Conservation (phyloP, 2,113 vertebrate species). For the Pleuronectes platessa region DNA sequence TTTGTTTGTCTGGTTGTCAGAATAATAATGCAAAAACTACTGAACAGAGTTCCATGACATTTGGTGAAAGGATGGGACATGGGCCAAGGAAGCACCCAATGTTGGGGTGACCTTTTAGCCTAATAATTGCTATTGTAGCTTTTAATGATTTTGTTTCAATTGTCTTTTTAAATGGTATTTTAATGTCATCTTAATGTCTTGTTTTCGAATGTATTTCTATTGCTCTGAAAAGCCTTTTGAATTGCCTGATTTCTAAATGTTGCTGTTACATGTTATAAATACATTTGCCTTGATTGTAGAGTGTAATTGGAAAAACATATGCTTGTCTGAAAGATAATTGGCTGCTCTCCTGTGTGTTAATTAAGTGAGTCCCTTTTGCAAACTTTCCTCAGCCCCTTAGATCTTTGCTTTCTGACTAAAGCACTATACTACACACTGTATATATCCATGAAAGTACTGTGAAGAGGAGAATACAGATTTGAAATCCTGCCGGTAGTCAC, state of each 20-base stretch:
- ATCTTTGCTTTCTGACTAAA: neutral
- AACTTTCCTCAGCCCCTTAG: neutral
- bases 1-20: too few relatives aligned
- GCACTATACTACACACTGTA: neutral
- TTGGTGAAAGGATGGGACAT: too few relatives aligned
- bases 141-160: neutral
- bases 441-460: neutral
- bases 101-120: neutral
- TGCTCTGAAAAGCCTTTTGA: neutral
- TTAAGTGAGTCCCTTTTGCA: conserved; percentile 9
- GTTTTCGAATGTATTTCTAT: neutral
- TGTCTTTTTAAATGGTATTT: neutral
- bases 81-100: neutral
- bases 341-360: conserved; percentile 1
- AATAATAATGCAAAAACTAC: too few relatives aligned
- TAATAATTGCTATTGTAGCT: neutral
- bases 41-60: too few relatives aligned
- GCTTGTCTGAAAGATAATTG: neutral
- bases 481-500: conserved; percentile 5
- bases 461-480: neutral
- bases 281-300: conserved; percentile 15
- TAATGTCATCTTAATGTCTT: neutral
- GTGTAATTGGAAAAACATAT: conserved; percentile 14
- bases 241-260: neutral
- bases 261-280: neutral